Evolutionary conservation across 2,888 invertebrate genomes (phyloP).

Genomic region (Nemotelus nigrinus): DNA sequence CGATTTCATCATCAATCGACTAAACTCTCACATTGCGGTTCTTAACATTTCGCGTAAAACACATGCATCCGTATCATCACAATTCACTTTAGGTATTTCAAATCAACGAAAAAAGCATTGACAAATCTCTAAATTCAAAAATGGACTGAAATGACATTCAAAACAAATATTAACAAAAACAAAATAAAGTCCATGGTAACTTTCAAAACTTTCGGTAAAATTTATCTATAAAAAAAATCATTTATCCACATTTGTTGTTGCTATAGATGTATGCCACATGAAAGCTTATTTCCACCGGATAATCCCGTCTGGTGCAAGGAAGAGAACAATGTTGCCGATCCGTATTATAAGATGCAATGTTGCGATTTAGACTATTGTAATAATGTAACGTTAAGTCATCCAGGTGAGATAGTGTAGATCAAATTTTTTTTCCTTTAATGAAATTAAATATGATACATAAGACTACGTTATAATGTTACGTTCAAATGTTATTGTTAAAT

Average conservation of each 20-base stretch:
- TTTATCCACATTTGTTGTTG: conserved; percentile 53
- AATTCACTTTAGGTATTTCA: too few species aligned
- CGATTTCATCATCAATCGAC: too few species aligned
- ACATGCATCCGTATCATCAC: too few species aligned
- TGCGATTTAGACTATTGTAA: conserved; percentile 77
- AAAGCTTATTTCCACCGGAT: conserved; percentile 70
- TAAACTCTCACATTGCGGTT: too few species aligned
- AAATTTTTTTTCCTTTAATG: background rate
- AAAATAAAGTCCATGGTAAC: too few species aligned
- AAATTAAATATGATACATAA: background rate
- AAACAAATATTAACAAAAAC: too few species aligned
- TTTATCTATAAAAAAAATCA: background rate
- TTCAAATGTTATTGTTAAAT: conserved; percentile 18
- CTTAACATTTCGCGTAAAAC: too few species aligned
- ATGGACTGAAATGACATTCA: too few species aligned
- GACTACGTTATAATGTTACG: background rate
- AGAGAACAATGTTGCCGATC: conserved; percentile 61
- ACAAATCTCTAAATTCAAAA: too few species aligned
- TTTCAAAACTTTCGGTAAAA: conserved; percentile 1
- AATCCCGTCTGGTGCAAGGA: conserved; percentile 72
- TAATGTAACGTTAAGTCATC: conserved; percentile 64
- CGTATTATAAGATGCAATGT: conserved; percentile 67
- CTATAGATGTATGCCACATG: conserved; percentile 71
- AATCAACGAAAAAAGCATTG: too few species aligned
- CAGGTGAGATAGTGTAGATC: conserved; percentile 59